These are phyloP conservation scores for Masticophis lateralis DNA, from an alignment of 2,797 vertebrate genomes.

Conservation along the genomic window DNA sequence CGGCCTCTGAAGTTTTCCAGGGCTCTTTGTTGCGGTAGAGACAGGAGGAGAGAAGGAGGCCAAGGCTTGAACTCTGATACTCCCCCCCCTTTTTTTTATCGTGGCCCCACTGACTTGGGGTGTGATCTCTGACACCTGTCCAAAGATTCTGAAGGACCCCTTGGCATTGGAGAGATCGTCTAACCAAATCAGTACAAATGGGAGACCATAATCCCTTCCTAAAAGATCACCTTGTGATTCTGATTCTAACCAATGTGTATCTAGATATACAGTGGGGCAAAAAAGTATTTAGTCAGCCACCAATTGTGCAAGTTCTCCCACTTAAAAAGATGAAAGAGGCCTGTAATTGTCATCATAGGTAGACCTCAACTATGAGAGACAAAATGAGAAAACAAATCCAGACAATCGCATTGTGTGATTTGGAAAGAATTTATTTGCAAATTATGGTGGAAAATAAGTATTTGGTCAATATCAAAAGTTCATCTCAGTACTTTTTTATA, in stretches of 20 bases:
- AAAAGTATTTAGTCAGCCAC: no score
- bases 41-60: not conserved
- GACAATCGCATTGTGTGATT: no score
- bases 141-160: not conserved
- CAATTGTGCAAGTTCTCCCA: no score
- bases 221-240: not conserved
- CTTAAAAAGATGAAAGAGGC: no score
- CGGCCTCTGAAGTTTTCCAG: not conserved
- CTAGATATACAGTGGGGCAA: not conserved
- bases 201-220: not conserved
- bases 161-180: not conserved
- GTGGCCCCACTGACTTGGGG: not conserved
- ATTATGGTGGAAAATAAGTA: no score
- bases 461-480: no score
- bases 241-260: not conserved
- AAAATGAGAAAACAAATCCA: no score
- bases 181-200: not conserved
- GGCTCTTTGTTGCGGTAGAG: not conserved
- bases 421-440: no score
- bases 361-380: no score
- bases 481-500: no score
- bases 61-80: not conserved
- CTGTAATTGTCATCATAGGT: no score
- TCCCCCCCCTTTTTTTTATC: not conserved
- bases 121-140: not conserved